Conservation (phyloP, 2,113 vertebrate species). For the Montifringilla adamsi region DNA sequence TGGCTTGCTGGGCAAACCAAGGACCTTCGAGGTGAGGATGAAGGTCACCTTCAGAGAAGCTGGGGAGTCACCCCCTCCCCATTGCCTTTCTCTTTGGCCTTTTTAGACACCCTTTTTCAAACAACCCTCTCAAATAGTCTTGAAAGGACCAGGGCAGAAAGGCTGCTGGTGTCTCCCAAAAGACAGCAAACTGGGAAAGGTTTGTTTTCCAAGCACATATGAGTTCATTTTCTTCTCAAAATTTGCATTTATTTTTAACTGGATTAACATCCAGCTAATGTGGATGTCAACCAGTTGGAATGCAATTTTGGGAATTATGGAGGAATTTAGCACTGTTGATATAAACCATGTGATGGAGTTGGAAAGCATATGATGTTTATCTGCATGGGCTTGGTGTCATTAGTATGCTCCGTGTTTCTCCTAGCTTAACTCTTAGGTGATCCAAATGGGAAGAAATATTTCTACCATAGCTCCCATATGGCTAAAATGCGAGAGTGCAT, state of each 20-base stretch:
- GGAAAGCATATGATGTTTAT: conserved; percentile 50
- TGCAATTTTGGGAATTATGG: conserved; percentile 60
- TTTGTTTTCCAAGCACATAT: conserved; percentile 45
- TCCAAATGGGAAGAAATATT: neutral
- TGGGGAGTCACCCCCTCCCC: neutral
- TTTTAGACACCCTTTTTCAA: neutral
- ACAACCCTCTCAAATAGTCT: neutral
- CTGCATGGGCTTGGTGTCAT: conserved; percentile 30
- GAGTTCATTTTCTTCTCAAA: conserved; percentile 57
- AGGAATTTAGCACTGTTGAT: conserved; percentile 68
- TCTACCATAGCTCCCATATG: neutral
- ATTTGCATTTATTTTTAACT: conserved; percentile 70
- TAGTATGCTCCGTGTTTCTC: neutral
- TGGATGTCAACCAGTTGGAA: conserved; percentile 72
- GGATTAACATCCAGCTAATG: conserved; percentile 71
- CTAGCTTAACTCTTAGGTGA: conserved; percentile 52
- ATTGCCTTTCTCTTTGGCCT: neutral
- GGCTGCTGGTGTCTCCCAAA: neutral
- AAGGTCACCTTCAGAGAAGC: neutral
- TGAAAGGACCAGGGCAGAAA: neutral
- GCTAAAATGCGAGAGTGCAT: neutral
- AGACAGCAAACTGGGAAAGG: neutral
- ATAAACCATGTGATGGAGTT: conserved; percentile 69
- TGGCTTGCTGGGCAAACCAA: neutral
- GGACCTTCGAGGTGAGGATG: neutral